Evolutionary conservation across 2,888 invertebrate genomes (phyloP), one percentile per base, ranked within the genome.

Genomic region (Tridacna gigas): DNA sequence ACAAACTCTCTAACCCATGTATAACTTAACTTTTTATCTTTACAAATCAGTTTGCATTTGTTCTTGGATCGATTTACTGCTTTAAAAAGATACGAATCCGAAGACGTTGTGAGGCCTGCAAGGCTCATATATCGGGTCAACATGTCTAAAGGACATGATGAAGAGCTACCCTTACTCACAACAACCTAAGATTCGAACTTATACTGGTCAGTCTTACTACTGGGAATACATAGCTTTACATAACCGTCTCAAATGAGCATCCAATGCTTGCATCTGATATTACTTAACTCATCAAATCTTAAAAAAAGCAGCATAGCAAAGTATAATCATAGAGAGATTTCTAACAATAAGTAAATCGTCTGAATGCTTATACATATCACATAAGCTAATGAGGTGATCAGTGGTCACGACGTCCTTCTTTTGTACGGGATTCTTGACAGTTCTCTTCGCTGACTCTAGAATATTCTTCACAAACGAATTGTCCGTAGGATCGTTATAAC

Each of bases 171-270:
- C n/a, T n/a, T n/a, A n/a, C n/a, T n/a, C n/a, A n/a, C n/a, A n/a
- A 82, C 71, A n/a, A 86, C 73, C 26, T 88, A 74, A 28, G 71
- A 76, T 22, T 83, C 84, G 0, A 47, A 15, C 25, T 81, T 67
- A 47, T 86, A 88, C 67, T 87, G 83, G 74, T 86, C 86, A n/a
- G 87, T 87, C 60, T 87, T 87, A 79, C 87, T 81, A 75, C 81
- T 74, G 7, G 47, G 65, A 56, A 89, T 87, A 25, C 65, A 28
- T 26, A 86, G 48, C 15, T 51, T 73, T 47, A 86, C 60, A 81
- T 84, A 56, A n/a, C 71, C 66, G 4, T 84, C 79, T 48, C 47
- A 15, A 51, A 83, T 78, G 20, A 28, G 37, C 15, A 87, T 51
- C 15, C 86, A 48, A 74, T 85, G 76, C 18, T 48, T 77, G 45